Conservation (phyloP, 2,888 invertebrate species). For the Pandemis cinnamomeana region DNA sequence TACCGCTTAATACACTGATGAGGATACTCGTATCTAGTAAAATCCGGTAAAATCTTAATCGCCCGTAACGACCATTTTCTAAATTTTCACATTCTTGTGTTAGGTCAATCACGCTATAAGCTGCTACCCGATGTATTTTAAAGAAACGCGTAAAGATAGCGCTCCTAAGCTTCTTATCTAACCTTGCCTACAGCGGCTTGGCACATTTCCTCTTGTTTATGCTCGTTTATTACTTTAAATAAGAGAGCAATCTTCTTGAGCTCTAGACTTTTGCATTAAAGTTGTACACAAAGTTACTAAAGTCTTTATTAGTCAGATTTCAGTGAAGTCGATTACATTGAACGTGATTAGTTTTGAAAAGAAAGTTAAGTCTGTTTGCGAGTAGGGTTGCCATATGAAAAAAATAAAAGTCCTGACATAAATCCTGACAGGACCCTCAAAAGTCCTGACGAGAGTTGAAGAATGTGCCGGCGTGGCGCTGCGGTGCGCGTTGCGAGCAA, state of each 20-base stretch:
- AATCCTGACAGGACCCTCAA: no score
- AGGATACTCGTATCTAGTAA: neutral
- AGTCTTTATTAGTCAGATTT: neutral
- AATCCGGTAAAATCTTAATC: neutral
- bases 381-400: neutral
- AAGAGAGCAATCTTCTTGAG: conserved; percentile 11
- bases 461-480: no score
- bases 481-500: neutral
- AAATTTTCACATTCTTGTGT: neutral
- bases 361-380: neutral
- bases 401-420: no score
- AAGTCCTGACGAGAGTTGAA: no score
- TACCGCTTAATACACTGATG: neutral
- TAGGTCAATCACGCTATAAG: neutral
- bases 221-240: conserved; percentile 8
- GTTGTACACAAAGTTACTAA: neutral
- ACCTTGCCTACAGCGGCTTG: conserved; percentile 7
- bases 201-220: conserved; percentile 9
- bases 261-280: neutral
- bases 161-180: neutral
- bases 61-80: neutral
- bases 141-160: conserved; percentile 2
- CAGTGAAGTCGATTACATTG: neutral
- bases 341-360: neutral
- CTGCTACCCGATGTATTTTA: neutral